Evolutionary conservation across 1,140 invertebrate species (phyloP).

Genomic region (Venturia canescens): DNA sequence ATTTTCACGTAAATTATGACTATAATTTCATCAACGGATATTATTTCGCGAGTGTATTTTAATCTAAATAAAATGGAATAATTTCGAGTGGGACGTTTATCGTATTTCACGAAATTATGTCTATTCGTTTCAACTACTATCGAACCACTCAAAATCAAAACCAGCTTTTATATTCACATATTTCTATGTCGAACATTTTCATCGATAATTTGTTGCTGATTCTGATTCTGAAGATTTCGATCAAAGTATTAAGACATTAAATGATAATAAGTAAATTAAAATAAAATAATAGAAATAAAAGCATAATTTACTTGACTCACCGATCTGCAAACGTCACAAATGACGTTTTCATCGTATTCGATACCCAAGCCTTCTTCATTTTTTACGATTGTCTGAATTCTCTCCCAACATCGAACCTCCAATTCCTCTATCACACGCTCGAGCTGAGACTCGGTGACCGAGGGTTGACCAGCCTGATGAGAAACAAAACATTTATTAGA

Average conservation of each 20-base stretch:
- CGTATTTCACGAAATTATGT: no score
- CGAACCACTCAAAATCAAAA: no score
- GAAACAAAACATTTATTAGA: conserved; percentile 40
- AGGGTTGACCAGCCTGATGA: conserved; percentile 81
- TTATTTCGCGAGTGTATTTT: background rate
- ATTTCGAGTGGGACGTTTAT: no score
- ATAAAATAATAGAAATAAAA: conserved; percentile 33
- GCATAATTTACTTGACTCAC: conserved; percentile 76
- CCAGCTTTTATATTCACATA: no score
- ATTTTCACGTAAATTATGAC: no score
- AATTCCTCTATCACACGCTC: conserved; percentile 95
- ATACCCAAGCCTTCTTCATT: conserved; percentile 96
- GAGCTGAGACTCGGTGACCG: conserved; percentile 90
- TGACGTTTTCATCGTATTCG: conserved; percentile 98
- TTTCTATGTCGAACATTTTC: no score
- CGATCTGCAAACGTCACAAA: conserved; percentile 98
- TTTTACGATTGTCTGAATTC: conserved; percentile 94
- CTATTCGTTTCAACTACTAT: no score
- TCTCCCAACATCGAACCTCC: conserved; percentile 95
- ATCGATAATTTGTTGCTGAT: no score
- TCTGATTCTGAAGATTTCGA: no score
- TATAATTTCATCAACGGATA: no score
- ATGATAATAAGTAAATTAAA: conserved; percentile 15
- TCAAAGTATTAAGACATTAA: no score
- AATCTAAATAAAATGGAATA: background rate